Evolutionary conservation across 2,888 invertebrate genomes (phyloP), one percentile per base, ranked within the genome.

Genomic region (Drosophila algonquin): DNA sequence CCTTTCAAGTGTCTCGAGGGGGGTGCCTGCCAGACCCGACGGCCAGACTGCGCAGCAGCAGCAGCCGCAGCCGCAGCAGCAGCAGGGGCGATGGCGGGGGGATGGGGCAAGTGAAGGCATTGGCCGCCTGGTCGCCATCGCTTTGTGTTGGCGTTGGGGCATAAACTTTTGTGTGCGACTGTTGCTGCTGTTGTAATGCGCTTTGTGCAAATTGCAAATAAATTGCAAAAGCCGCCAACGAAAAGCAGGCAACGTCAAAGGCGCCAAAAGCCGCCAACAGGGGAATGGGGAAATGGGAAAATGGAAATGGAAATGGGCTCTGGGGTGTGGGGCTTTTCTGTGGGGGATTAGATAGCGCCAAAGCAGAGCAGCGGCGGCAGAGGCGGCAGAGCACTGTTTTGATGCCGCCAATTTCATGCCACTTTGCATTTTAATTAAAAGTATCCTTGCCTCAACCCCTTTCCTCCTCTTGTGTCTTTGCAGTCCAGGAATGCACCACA

Each of bases 401-500:
- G 56, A 57, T 57, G 59, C 57, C 67, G 65, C 68, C 75, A 71
- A 68, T 69, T 67, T 83, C 78, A 87, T 84, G 89, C 76, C 77
- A 86, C 86, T 88, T 86, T 87, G 87, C 87, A 84, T 88, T 82
- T 82, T 84, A 83, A 88, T 84, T 85, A 87, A 85, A 85, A 79
- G 54, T 48, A 53, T 52, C 32, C 46, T 57, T 30, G 48, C 46
- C 21, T 21, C 21, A 21, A 21, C 35, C 40, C 63, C 50, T 63
- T 30, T 68, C 63, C 52, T 60, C 40, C 67, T 18, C 53, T 63
- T 63, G 40, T 70, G 60, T 30, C 60, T 27, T 93, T 94, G 44
- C 93, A 95, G 95, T 95, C 54, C 94, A 94, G 77, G 95, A 95
- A 91, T 94, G 95, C 90, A 93, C 94, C 69, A 95, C 95, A 48